These are phyloP conservation scores for Diloba caeruleocephala DNA, from an alignment of 2,888 invertebrate genomes.

Conservation along the genomic window DNA sequence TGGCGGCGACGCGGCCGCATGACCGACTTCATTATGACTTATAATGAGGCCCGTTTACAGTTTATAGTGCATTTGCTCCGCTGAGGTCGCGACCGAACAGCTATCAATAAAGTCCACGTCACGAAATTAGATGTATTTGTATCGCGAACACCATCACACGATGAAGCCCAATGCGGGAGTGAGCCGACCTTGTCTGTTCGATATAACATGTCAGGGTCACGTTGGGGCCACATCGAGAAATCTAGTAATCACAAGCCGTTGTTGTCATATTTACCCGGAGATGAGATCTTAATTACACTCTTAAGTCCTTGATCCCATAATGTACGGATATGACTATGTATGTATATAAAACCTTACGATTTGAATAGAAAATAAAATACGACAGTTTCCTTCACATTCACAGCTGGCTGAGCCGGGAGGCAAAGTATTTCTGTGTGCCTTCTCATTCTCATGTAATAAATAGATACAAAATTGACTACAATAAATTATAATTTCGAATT, in stretches of 20 bases:
- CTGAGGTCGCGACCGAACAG: conserved; percentile 1
- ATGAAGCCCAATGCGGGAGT: background rate
- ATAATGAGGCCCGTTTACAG: conserved; percentile 29
- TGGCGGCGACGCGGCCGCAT: conserved; percentile 1
- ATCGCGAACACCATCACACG: background rate
- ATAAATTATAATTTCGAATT: background rate
- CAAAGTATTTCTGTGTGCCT: background rate
- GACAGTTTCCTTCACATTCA: no score
- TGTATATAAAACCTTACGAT: no score
- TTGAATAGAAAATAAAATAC: no score
- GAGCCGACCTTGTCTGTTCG: background rate
- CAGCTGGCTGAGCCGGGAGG: background rate
- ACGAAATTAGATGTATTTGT: conserved; percentile 1
- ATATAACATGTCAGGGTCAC: conserved; percentile 2
- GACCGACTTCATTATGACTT: conserved; percentile 18
- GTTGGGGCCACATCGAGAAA: background rate
- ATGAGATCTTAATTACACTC: background rate
- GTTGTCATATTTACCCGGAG: background rate
- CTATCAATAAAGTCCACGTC: background rate
- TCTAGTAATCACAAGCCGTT: no score
- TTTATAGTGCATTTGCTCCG: conserved; percentile 9
- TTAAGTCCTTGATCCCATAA: background rate
- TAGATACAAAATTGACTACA: background rate
- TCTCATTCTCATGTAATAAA: background rate
- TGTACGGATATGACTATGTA: no score